phyloP scores from a whole-genome alignment of 2,888 invertebrate genomes.

The Agonopterix heracliana region DNA sequence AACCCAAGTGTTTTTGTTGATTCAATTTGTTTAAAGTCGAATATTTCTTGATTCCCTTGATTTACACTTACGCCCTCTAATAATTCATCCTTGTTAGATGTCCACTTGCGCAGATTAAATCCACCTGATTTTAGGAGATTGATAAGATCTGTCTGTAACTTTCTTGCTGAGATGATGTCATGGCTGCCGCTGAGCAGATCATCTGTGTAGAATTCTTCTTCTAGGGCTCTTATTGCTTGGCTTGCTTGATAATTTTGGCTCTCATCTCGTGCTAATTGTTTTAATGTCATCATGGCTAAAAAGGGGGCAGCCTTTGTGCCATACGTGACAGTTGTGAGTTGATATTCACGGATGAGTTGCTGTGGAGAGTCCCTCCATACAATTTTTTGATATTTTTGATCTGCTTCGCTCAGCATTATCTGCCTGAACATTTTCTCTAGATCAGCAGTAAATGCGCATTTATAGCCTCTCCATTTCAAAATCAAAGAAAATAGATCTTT shows the following conservation, averaged over 20 bases:
- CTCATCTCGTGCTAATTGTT: slow-evolving; percentile 12
- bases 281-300: slow-evolving; percentile 12
- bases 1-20: too few species aligned
- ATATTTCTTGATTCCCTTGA: too few species aligned
- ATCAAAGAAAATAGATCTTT: slow-evolving; percentile 7
- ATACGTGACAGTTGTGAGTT: too few species aligned
- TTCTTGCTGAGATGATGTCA: neutral
- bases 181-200: slow-evolving; percentile 2
- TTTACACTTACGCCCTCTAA: neutral
- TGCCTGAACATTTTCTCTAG: slow-evolving; percentile 8
- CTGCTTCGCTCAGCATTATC: too few species aligned
- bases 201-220: neutral
- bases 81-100: slow-evolving; percentile 2
- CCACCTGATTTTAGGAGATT: slow-evolving; percentile 6
- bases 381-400: too few species aligned
- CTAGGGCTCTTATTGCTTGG: too few species aligned
- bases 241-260: too few species aligned
- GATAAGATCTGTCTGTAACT: slow-evolving; percentile 1
- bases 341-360: too few species aligned
- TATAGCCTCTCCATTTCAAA: slow-evolving; percentile 4
- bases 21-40: too few species aligned
- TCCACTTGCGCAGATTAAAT: slow-evolving; percentile 6
- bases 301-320: slow-evolving; percentile 10
- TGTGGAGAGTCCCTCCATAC: too few species aligned
- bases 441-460: slow-evolving; percentile 6